Evolutionary conservation across 1,140 invertebrate genomes (phyloP).

Genomic region (Neodiprion virginianus): DNA sequence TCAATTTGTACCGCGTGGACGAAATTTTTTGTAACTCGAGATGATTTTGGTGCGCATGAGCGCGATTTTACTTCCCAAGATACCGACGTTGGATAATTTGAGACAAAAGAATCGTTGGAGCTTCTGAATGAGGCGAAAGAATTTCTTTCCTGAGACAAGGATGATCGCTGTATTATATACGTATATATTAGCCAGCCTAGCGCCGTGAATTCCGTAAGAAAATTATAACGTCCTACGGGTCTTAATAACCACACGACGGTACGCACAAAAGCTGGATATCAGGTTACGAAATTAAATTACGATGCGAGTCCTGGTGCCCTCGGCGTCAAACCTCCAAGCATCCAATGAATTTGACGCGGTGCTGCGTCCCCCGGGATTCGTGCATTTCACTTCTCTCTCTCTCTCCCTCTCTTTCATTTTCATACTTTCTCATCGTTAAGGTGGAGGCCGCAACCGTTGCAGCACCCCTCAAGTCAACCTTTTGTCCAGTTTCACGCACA

Average conservation of each 20-base stretch:
- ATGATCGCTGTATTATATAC: too few relatives aligned
- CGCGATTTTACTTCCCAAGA: too few relatives aligned
- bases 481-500: too few relatives aligned
- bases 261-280: conserved; percentile 36
- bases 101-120: not conserved
- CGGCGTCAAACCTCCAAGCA: conserved; percentile 26
- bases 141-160: not conserved
- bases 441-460: too few relatives aligned
- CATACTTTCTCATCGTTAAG: too few relatives aligned
- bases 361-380: conserved; percentile 20
- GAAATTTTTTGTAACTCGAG: too few relatives aligned
- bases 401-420: too few relatives aligned
- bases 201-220: not conserved
- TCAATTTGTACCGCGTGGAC: too few relatives aligned
- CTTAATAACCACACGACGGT: conserved; percentile 31
- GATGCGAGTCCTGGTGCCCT: conserved; percentile 37
- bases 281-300: conserved; percentile 56
- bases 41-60: too few relatives aligned
- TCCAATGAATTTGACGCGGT: conserved; percentile 45
- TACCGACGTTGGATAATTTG: too few relatives aligned
- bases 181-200: not conserved
- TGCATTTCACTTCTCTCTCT: too few relatives aligned
- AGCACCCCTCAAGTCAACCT: too few relatives aligned
- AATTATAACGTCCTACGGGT: conserved; percentile 27
- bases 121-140: not conserved